Base-by-base conservation (phyloP, 2,113 vertebrate genomes). In the Oreotrochilus melanogaster region DNA sequence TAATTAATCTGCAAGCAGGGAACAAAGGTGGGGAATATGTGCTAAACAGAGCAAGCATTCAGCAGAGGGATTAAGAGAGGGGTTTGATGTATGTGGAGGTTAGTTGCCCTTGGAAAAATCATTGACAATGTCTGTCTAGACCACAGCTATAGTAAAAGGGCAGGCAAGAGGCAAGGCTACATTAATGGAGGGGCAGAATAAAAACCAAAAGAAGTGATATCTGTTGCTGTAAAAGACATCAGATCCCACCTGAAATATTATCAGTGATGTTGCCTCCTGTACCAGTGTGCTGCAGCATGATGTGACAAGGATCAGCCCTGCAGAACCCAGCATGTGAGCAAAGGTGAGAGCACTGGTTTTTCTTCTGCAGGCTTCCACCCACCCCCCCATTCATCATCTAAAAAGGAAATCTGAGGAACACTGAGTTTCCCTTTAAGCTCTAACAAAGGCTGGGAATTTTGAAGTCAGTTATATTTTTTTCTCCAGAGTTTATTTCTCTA, bases 171-270 rank as follows among this genome's bases (percentile, higher is more conserved):
- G 88, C 43, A 86, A 73, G 25, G 65, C 65, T 89, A 53, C 17
- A 31, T 86, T 88, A 86, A 73, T 18, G 31, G 43, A 90, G 37
- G 23, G n/a, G n/a, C 33, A 80, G 71, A 31, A 60, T 83, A 25
- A 79, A 84, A 89, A 42, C 0, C 30, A 18, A 17, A 64, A 69
- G 74, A 51, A 22, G 5, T 0, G 0, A 14, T 47, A 10, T 74
- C 73, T 95, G 27, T 70, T 45, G 33, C 66, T 92, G 82, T 30
- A 23, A 60, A 95, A 94, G 64, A n/a, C 57, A 35, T 74, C 80
- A 61, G 39, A 65, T 78, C 43, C 65, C 67, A 86, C 69, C 64
- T 88, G 79, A 85, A 93, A 28, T 61, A 67, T 22, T 73, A 42
- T 86, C 47, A 50, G 61, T 1, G 4, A n/a, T 42, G 50, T 18